phyloP scores from a whole-genome alignment of 2,888 invertebrate species.

The Noctuana brunneofusca region DNA sequence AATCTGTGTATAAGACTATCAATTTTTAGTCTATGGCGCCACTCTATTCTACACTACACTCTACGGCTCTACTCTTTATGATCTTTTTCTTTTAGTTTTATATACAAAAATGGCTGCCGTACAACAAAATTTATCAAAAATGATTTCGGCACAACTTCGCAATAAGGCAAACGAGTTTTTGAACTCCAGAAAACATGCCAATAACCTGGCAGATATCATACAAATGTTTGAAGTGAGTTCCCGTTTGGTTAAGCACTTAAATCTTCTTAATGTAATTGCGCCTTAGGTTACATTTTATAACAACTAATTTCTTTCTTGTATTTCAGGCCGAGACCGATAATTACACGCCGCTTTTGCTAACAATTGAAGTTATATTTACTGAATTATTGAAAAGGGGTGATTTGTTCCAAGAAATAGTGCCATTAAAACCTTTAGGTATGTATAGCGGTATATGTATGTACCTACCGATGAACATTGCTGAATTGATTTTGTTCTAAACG shows the following conservation, averaged over 20 bases:
- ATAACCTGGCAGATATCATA: conserved; percentile 86
- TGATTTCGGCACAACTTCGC: conserved; percentile 85
- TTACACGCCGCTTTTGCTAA: conserved; percentile 84
- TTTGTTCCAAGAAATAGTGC: conserved; percentile 84
- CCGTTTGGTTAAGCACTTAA: conserved; percentile 8
- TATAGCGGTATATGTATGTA: conserved; percentile 41
- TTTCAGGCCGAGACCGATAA: conserved; percentile 73
- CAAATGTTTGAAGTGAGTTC: conserved; percentile 85
- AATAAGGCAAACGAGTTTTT: conserved; percentile 88
- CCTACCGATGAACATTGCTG: conserved; percentile 43
- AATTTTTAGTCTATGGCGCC: neutral
- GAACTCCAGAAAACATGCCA: conserved; percentile 84
- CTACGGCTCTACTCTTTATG: conserved; percentile 23
- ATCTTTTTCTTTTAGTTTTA: conserved; percentile 51
- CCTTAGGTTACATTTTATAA: conserved; percentile 44
- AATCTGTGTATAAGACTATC: neutral
- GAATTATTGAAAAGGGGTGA: conserved; percentile 86
- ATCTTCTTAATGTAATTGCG: conserved; percentile 39
- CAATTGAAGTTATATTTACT: conserved; percentile 88
- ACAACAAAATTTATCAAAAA: conserved; percentile 77
- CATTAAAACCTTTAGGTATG: conserved; percentile 82
- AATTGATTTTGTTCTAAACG: conserved; percentile 56
- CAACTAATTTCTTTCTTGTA: conserved; percentile 47
- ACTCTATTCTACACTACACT: too few species aligned
- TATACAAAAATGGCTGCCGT: conserved; percentile 76